Evolutionary conservation across 2,113 vertebrate species (phyloP).

Genomic region (Corvus hawaiiensis): DNA sequence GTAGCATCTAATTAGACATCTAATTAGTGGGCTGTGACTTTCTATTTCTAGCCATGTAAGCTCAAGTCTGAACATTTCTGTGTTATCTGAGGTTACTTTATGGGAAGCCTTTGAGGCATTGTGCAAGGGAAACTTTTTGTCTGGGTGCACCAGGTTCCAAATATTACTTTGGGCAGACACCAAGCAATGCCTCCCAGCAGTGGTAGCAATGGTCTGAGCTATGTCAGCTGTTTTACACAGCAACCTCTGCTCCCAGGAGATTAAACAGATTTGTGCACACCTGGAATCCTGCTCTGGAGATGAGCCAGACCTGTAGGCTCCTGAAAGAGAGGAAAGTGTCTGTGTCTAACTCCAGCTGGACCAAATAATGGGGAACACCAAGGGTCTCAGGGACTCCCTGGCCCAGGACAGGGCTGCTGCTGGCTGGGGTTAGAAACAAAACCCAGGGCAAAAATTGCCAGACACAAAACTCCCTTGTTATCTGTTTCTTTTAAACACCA

Average conservation of each 20-base stretch:
- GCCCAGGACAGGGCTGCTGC: neutral
- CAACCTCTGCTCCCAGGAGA: neutral
- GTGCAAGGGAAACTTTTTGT: neutral
- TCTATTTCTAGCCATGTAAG: neutral
- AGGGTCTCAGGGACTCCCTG: neutral
- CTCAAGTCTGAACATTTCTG: neutral
- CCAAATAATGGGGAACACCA: rapidly evolving
- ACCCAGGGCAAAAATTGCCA: neutral
- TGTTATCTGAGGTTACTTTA: neutral
- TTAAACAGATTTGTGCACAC: neutral
- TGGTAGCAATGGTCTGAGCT: neutral
- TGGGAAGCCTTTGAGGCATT: neutral
- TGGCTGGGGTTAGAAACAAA: neutral
- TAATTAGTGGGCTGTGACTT: neutral
- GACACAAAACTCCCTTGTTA: neutral
- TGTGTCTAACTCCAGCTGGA: neutral
- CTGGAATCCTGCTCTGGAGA: neutral
- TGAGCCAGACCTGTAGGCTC: neutral
- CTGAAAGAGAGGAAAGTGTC: neutral
- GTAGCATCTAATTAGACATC: neutral
- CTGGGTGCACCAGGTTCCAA: neutral
- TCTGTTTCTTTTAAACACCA: neutral
- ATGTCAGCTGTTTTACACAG: neutral
- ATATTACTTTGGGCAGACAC: neutral
- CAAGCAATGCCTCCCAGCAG: neutral